Base-by-base conservation (phyloP, 2,113 vertebrate genomes). In the Condylura cristata region DNA sequence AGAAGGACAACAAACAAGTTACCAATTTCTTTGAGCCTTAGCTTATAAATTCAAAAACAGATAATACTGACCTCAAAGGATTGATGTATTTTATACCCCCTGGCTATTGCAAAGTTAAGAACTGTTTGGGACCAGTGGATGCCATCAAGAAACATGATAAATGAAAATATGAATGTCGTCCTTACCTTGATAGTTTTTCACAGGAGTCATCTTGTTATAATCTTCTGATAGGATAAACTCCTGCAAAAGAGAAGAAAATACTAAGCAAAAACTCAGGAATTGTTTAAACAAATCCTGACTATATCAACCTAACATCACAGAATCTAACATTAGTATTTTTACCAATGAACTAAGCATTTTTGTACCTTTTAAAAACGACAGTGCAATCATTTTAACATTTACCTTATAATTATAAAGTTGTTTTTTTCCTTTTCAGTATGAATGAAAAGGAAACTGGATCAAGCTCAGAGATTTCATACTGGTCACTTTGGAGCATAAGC, bases 181-280 rank as follows among this genome's bases (percentile, higher is more conserved):
- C 99, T 99, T 98, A 99, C 99, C 99, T 97, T 99, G 99, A 97
- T 99, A 99, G 75, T 97, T 99, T 96, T 99, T 98, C 93, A 99
- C 98, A 85, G 99, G 98, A 58, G 98, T 99, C 98, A 99, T 99
- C 98, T 99, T 99, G 97, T 99, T 99, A 98, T 99, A 99, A 97
- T 99, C 99, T 97, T 99, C 99, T 0, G 99, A 99, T 97, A 99
- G 98, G 97, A 99, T 98, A 97, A 99, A 99, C 97, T 99, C 99
- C 99, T 99, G 95, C 80, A 97, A 76, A 90, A 83, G 44, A 97
- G 95, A 65, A 96, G 39, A 84, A 96, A 74, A 30, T 30, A 91
- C 60, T 96, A 93, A 94, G 63, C 37, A 61, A 94, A 96, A 95
- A 28, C 51, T 91, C 76, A 53, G 24, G 37, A 82, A 90, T 34